Conservation (phyloP, 2,888 invertebrate species). For the Synergus itoensis region DNA sequence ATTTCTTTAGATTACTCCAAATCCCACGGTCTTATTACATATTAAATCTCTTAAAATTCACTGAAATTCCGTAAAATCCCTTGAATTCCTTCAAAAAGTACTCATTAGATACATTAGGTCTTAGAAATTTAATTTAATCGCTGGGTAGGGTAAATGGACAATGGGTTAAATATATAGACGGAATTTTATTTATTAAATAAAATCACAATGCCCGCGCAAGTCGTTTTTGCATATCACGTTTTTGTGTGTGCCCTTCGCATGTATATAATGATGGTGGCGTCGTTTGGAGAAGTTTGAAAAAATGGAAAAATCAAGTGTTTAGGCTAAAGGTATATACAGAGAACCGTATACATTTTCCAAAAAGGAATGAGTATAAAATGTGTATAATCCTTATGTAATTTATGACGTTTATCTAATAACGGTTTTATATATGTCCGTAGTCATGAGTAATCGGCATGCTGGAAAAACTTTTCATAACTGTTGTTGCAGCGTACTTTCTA, state of each 20-base stretch:
- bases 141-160: constrained; percentile 5
- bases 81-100: too few relatives aligned
- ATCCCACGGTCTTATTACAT: too few relatives aligned
- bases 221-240: constrained; percentile 66
- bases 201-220: constrained; percentile 68
- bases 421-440: constrained; percentile 52
- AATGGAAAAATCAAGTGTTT: constrained; percentile 52
- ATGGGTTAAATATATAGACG: constrained; percentile 60
- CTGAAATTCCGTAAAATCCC: too few relatives aligned
- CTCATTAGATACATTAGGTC: too few relatives aligned
- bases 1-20: too few relatives aligned
- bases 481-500: constrained; percentile 56
- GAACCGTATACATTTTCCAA: constrained; percentile 59
- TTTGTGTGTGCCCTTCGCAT: constrained; percentile 59
- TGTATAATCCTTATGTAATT: constrained; percentile 55
- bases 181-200: constrained; percentile 66
- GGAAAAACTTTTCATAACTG: constrained; percentile 57
- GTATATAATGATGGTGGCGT: constrained; percentile 53
- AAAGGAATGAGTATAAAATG: constrained; percentile 59
- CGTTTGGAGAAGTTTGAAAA: constrained; percentile 56
- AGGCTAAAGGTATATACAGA: constrained; percentile 60
- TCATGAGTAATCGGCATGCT: constrained; percentile 59
- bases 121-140: background rate
- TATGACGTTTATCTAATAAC: constrained; percentile 57
- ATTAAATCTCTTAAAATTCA: too few relatives aligned